A percentile compares a stretch with the other conserved stretches of the same genome.
These are phyloP conservation scores for Corvus cornix DNA, from an alignment of 2,113 vertebrate species.

Conservation along the genomic window DNA sequence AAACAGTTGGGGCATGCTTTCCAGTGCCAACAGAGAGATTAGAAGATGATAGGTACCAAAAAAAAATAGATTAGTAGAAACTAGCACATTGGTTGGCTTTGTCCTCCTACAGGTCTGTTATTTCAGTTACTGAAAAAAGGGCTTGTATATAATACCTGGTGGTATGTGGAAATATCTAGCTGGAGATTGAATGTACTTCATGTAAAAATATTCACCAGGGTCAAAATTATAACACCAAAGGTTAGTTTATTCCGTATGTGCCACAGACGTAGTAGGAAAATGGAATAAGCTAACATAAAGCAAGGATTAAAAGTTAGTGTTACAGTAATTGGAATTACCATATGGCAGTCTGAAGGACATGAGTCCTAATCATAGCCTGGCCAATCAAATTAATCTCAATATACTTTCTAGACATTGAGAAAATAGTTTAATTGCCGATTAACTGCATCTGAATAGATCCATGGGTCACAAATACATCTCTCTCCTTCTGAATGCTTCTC, in stretches of 20 bases:
- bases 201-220: not conserved
- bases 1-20: slow-evolving; percentile 12
- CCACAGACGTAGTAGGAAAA: not conserved
- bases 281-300: not conserved
- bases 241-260: not conserved
- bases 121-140: not conserved
- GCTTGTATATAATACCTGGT: not conserved
- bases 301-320: slow-evolving; percentile 62
- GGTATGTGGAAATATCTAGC: not conserved
- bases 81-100: not conserved
- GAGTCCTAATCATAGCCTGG: slow-evolving; percentile 31
- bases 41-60: not conserved
- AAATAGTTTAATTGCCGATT: slow-evolving; percentile 65
- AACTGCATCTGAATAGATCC: slow-evolving; percentile 66
- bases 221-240: not conserved
- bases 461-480: slow-evolving; percentile 36
- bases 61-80: not conserved
- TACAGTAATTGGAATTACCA: slow-evolving; percentile 42
- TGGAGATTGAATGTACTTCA: not conserved
- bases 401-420: slow-evolving; percentile 25
- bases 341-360: not conserved
- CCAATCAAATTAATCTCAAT: slow-evolving; percentile 32
- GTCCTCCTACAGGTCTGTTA: not conserved
- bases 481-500: slow-evolving; percentile 65
- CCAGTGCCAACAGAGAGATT: not conserved